Evolutionary conservation across 92 coral and sea anemone species (phyloP).

Genomic region (Muricea muricata): DNA sequence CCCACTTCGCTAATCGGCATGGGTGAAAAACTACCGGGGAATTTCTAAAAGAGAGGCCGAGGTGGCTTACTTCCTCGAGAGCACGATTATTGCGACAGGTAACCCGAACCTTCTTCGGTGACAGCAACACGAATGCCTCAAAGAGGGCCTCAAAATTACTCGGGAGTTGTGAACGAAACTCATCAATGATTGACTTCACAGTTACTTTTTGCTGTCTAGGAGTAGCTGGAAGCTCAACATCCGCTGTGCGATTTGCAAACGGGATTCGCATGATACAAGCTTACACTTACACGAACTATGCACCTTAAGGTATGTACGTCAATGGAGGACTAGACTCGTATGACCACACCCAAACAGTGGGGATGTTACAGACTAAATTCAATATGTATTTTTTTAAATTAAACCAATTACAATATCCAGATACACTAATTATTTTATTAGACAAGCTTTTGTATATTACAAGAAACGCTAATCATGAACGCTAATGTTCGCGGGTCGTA

Average conservation of each 20-base stretch:
- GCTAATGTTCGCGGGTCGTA: no score
- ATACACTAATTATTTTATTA: no score
- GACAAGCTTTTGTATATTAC: no score
- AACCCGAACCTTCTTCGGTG: neutral
- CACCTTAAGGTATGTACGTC: no score
- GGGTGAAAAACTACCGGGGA: slow-evolving; percentile 4
- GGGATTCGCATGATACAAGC: no score
- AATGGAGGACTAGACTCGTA: no score
- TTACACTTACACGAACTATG: no score
- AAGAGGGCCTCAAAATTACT: neutral
- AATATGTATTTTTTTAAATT: no score
- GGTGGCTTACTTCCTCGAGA: neutral
- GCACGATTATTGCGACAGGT: neutral
- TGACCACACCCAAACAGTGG: no score
- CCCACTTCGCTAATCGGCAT: neutral
- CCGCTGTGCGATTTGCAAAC: slow-evolving; percentile 20
- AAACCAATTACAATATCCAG: no score
- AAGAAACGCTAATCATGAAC: no score
- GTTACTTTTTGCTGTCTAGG: neutral
- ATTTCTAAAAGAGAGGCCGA: neutral
- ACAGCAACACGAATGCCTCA: neutral
- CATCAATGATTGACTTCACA: neutral
- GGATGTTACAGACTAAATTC: no score
- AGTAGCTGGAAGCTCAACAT: neutral
- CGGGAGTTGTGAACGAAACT: neutral